Conservation (phyloP, 2,797 vertebrate genomes). For the Muraenolepis orangiensis region DNA sequence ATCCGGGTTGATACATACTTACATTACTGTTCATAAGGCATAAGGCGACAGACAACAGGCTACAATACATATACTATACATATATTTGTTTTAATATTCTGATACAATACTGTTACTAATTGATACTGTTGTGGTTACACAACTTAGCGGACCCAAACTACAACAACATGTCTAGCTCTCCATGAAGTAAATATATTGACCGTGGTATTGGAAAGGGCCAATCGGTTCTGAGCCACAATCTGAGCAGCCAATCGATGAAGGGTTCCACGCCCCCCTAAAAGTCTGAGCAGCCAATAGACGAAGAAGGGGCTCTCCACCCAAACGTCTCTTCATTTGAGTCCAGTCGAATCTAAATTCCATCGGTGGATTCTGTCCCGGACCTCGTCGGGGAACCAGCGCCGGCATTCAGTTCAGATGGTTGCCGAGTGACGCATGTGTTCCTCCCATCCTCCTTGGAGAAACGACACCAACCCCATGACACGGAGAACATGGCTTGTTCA, state of each 20-base stretch:
- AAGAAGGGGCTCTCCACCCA: not conserved
- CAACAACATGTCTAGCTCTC: not conserved
- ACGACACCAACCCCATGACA: not conserved
- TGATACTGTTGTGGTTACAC: no score
- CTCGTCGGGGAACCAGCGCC: no score
- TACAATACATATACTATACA: no score
- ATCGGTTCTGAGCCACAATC: not conserved
- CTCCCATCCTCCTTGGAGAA: no score
- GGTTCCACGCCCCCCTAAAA: no score
- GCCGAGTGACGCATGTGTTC: not conserved
- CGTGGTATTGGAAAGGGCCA: not conserved
- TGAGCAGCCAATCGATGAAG: not conserved
- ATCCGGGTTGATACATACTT: not conserved
- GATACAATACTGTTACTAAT: no score
- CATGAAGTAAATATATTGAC: not conserved
- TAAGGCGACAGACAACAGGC: not conserved
- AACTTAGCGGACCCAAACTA: not conserved
- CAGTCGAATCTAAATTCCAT: not conserved
- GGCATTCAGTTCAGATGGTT: not conserved
- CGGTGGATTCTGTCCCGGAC: not conserved
- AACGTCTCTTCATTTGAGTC: not conserved
- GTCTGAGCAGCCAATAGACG: no score
- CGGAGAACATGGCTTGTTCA: not conserved
- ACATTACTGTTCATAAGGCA: not conserved
- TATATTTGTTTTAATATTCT: no score